Percentiles rank a stretch among this genome's conserved stretches.
Evolutionary conservation across 2,113 vertebrate species (phyloP).

Genomic region (Morone saxatilis): DNA sequence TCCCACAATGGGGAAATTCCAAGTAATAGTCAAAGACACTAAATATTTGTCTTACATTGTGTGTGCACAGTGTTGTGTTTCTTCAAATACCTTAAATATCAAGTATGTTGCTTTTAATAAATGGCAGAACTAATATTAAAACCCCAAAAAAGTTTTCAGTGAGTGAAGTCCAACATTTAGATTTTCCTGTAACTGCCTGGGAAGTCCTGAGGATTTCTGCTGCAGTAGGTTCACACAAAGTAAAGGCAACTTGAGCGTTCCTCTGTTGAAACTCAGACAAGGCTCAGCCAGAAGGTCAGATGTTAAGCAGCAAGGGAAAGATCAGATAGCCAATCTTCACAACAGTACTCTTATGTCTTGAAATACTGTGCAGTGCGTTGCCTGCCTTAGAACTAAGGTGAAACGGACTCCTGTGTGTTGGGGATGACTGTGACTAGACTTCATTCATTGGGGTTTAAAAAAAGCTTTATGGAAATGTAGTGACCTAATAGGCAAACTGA

Average conservation of each 20-base stretch:
- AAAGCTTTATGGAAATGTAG: background rate
- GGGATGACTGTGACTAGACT: constrained; percentile 21
- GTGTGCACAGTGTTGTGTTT: background rate
- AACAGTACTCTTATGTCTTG: constrained; percentile 20
- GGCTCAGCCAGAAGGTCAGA: constrained; percentile 7
- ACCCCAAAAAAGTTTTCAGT: background rate
- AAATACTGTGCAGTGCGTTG: constrained; percentile 42
- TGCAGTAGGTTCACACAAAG: no score
- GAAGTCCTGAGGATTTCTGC: background rate
- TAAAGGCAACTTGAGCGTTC: constrained; percentile 1
- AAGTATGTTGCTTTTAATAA: background rate
- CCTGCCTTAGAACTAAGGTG: constrained; percentile 84
- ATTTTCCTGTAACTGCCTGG: background rate
- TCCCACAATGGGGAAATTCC: no score
- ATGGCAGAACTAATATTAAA: background rate
- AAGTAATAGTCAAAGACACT: background rate
- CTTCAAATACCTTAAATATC: background rate
- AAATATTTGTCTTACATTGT: background rate
- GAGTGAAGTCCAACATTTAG: background rate
- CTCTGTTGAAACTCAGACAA: background rate
- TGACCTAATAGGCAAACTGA: constrained; percentile 10
- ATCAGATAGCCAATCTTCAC: constrained; percentile 32
- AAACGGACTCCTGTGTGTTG: constrained; percentile 81
- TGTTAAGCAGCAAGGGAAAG: constrained; percentile 24
- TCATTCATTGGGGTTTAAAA: constrained; percentile 20